Base-by-base conservation (phyloP, 1,140 invertebrate species). In the Penaeus chinensis region DNA sequence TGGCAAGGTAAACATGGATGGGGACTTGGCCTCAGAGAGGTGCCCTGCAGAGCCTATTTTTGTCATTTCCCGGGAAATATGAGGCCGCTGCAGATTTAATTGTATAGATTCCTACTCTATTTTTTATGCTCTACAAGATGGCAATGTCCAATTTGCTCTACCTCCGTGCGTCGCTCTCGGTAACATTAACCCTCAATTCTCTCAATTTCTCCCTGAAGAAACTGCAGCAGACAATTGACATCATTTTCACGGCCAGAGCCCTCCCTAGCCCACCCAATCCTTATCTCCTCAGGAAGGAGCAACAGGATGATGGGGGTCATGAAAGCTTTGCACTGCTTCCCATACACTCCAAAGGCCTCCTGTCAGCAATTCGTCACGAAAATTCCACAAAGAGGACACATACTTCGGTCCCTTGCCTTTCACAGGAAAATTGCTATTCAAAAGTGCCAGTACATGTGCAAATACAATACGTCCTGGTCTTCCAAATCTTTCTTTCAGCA, bases 401-500 rank as follows among this genome's bases (percentile, higher is more conserved):
- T 86, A 81, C 42, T 69, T 71, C 19, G 27, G 63, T n/a, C 74
- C 69, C 42, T 37, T 22, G 27, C 11, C 24, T 24, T 86, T 86
- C 86, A 54, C 85, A 2, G 74, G 62, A 18, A 74, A 63, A 27
- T 3, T 62, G 37, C 62, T 37, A 47, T 62, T 79, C 22, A 65
- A 32, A 61, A 87, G 61, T 11, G 62, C 77, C 42, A 86, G 85
- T 2, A 85, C 60, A 62, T 87, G 81, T n/a, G 37, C 42, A 78
- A 87, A 86, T 47, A 87, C 71, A 77, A 83, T 87, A 20, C 82
- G 5, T 65, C 85, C 85, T 19, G 54, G 61, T 78, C 71, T 42
- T 27, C 89, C 89, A 47, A 89, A 90, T n/a, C 81, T 37, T 90
- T n/a, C 81, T 37, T 90, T 66, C 11, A 89, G 47, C 37, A 85